Conservation (phyloP, 2,888 invertebrate genomes). For the Melanostoma scalare region DNA sequence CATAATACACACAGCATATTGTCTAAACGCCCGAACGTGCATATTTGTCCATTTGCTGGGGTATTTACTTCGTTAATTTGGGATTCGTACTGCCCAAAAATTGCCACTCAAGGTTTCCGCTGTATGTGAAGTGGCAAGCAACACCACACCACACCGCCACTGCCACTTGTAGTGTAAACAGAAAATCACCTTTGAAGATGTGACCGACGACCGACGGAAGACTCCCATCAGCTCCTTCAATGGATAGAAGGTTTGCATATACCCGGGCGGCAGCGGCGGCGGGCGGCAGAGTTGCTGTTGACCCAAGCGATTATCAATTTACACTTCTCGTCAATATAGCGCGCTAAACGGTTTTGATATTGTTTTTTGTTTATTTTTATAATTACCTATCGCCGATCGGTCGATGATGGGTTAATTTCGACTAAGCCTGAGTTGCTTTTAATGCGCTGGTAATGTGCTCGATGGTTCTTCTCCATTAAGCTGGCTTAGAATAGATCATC, state of each 20-base stretch:
- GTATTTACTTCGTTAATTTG: constrained; percentile 71
- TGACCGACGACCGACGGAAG: constrained; percentile 22
- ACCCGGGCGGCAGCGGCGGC: neutral
- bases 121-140: constrained; percentile 57
- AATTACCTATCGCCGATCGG: constrained; percentile 58
- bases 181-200: constrained; percentile 62
- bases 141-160: constrained; percentile 52
- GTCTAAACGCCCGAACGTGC: constrained; percentile 45
- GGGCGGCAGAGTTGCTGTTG: constrained; percentile 40
- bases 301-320: constrained; percentile 71
- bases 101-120: constrained; percentile 70
- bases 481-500: constrained; percentile 36
- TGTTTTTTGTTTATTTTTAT: constrained; percentile 69
- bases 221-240: neutral
- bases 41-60: constrained; percentile 68
- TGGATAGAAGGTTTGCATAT: constrained; percentile 10
- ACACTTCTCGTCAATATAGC: constrained; percentile 62
- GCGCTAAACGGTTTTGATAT: constrained; percentile 62
- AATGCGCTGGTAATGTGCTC: constrained; percentile 69
- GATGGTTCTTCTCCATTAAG: constrained; percentile 22
- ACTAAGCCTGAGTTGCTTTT: constrained; percentile 63
- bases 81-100: constrained; percentile 69
- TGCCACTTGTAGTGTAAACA: constrained; percentile 66
- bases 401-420: constrained; percentile 56
- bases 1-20: constrained; percentile 33